Evolutionary conservation across 2,797 vertebrate genomes (phyloP).

Genomic region (Aulostomus chinensis): DNA sequence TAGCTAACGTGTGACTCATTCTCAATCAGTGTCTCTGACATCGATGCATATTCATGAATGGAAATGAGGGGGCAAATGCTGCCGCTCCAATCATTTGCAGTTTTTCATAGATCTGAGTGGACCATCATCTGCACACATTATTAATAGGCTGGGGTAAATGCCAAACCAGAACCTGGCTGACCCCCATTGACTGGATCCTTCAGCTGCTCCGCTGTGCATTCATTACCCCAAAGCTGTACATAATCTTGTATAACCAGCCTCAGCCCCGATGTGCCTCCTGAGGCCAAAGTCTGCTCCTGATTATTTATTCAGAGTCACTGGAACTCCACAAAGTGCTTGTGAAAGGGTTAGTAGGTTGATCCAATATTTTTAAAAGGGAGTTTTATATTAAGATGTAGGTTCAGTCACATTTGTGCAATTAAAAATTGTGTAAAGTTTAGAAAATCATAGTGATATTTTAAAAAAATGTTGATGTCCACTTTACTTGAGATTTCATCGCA

Average conservation of each 20-base stretch:
- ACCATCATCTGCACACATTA: conserved; percentile 48
- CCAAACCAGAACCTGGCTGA: conserved; percentile 49
- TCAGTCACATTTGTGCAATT: too few species aligned
- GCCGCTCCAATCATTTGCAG: conserved; percentile 42
- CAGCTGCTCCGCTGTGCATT: conserved; percentile 48
- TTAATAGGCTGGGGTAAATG: conserved; percentile 60
- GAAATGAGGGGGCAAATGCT: conserved; percentile 50
- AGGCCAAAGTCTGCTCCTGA: conserved; percentile 8
- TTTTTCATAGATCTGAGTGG: conserved; percentile 56
- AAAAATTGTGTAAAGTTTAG: too few species aligned
- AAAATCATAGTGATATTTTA: too few species aligned
- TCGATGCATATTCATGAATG: conserved; percentile 65
- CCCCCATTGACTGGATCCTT: conserved; percentile 50
- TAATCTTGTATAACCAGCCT: conserved; percentile 29
- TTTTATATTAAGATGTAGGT: too few species aligned
- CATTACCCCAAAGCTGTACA: conserved; percentile 31
- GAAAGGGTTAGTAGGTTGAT: too few species aligned
- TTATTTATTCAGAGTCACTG: conserved; percentile 18
- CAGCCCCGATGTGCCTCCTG: conserved; percentile 9
- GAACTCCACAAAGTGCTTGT: background rate
- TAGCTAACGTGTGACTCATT: background rate
- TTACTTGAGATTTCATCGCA: too few species aligned
- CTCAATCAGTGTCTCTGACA: conserved; percentile 10
- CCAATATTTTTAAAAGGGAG: too few species aligned
- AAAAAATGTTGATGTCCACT: too few species aligned